phyloP scores from a whole-genome alignment of 2,888 invertebrate genomes.

The Lissonota sp. region DNA sequence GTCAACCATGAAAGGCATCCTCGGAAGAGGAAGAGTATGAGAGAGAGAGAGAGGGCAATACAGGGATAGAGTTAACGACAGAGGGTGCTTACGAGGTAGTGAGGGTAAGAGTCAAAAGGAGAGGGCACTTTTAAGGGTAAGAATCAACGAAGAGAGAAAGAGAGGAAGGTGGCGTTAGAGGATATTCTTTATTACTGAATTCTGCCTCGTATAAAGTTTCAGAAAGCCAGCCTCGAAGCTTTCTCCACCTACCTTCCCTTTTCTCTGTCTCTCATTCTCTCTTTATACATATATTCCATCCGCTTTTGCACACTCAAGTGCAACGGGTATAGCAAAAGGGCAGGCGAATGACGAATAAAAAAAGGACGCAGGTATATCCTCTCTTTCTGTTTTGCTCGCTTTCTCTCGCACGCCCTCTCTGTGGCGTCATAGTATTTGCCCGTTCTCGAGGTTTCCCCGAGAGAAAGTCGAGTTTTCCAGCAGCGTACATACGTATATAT shows the following conservation, averaged over 20 bases:
- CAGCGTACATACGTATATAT: not conserved
- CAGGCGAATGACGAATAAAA: slow-evolving; percentile 56
- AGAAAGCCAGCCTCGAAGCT: slow-evolving; percentile 57
- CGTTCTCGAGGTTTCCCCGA: slow-evolving; percentile 55
- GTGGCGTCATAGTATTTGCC: slow-evolving; percentile 49
- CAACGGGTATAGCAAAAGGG: slow-evolving; percentile 41
- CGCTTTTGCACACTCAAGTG: slow-evolving; percentile 23
- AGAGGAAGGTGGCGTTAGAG: slow-evolving; percentile 40
- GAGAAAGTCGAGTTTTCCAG: slow-evolving; percentile 53
- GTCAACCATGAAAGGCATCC: no score
- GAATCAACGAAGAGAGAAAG: slow-evolving; percentile 29
- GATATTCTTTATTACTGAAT: slow-evolving; percentile 65
- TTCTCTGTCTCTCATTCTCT: slow-evolving; percentile 27
- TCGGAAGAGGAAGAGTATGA: not conserved
- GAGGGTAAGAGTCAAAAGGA: not conserved
- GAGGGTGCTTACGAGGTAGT: not conserved
- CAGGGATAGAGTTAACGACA: not conserved
- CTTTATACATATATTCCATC: slow-evolving; percentile 4
- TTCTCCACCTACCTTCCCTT: slow-evolving; percentile 36
- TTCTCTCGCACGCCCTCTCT: slow-evolving; percentile 7
- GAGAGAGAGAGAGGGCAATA: slow-evolving; percentile 3
- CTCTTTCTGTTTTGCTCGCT: slow-evolving; percentile 3
- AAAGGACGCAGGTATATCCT: slow-evolving; percentile 26
- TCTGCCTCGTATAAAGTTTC: slow-evolving; percentile 63
- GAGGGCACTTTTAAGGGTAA: not conserved